These are phyloP conservation scores for Labrus mixtus DNA, from an alignment of 2,113 vertebrate species.

Conservation along the genomic window DNA sequence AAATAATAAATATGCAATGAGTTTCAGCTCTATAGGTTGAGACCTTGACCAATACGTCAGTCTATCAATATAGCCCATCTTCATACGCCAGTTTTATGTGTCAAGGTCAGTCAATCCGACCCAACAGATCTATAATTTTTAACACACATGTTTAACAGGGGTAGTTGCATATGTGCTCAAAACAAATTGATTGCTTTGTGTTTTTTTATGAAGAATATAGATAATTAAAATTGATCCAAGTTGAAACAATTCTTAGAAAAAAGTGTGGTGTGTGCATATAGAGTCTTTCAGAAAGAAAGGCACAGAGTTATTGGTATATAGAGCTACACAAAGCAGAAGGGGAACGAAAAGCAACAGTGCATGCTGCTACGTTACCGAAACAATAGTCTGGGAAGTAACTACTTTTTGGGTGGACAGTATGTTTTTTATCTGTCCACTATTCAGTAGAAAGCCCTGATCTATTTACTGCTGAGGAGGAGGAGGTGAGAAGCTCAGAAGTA, in stretches of 20 bases:
- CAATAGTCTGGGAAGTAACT: too few relatives aligned
- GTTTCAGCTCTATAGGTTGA: neutral
- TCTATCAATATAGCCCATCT: neutral
- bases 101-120: slow-evolving; percentile 8
- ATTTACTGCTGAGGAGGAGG: too few relatives aligned
- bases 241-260: neutral
- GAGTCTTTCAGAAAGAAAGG: slow-evolving; percentile 33
- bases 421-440: too few relatives aligned
- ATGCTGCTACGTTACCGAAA: too few relatives aligned
- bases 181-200: neutral
- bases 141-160: neutral
- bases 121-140: neutral
- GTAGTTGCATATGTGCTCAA: neutral
- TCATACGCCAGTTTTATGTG: too few relatives aligned
- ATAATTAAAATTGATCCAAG: neutral
- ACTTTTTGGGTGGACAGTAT: too few relatives aligned
- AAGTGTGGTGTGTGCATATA: neutral
- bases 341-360: too few relatives aligned
- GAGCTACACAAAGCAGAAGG: too few relatives aligned
- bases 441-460: too few relatives aligned
- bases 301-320: too few relatives aligned
- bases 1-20: too few relatives aligned
- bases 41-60: neutral
- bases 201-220: neutral
- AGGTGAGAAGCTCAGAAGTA: too few relatives aligned